Conservation (phyloP, 1,140 invertebrate genomes). For the Delia radicum region DNA sequence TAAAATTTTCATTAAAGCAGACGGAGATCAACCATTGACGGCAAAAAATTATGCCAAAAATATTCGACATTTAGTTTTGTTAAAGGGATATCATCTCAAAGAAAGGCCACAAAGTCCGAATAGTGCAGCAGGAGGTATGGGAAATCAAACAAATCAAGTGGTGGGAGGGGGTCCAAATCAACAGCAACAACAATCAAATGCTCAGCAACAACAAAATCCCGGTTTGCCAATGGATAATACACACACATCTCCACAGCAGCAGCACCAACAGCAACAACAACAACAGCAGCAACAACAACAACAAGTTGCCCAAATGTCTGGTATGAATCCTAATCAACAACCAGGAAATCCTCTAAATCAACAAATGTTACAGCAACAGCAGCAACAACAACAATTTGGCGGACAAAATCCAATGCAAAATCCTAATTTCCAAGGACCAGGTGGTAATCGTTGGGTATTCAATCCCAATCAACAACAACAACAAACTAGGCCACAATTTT, state of each 20-base stretch:
- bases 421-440: slow-evolving; percentile 42
- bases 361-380: slow-evolving; percentile 33
- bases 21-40: slow-evolving; percentile 77
- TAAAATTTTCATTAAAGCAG: slow-evolving; percentile 80
- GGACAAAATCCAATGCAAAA: slow-evolving; percentile 40
- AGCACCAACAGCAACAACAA: too few species aligned
- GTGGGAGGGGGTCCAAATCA: slow-evolving; percentile 7
- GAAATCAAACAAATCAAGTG: slow-evolving; percentile 39
- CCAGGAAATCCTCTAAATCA: slow-evolving; percentile 22
- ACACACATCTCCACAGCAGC: slow-evolving; percentile 36
- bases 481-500: slow-evolving; percentile 43
- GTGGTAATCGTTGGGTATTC: slow-evolving; percentile 51
- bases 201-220: slow-evolving; percentile 30
- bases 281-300: slow-evolving; percentile 48
- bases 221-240: slow-evolving; percentile 35
- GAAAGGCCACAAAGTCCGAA: slow-evolving; percentile 76
- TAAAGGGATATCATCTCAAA: slow-evolving; percentile 77
- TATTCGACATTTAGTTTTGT: slow-evolving; percentile 76
- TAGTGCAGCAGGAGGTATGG: slow-evolving; percentile 55
- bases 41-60: slow-evolving; percentile 92
- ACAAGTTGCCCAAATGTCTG: slow-evolving; percentile 30
- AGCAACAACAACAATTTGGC: slow-evolving; percentile 43
- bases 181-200: slow-evolving; percentile 31
- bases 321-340: slow-evolving; percentile 46
- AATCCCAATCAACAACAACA: slow-evolving; percentile 34